Percentiles rank a stretch among this genome's conserved stretches.
phyloP scores from a whole-genome alignment of 2,797 vertebrate species.

The Tapera naevia region DNA sequence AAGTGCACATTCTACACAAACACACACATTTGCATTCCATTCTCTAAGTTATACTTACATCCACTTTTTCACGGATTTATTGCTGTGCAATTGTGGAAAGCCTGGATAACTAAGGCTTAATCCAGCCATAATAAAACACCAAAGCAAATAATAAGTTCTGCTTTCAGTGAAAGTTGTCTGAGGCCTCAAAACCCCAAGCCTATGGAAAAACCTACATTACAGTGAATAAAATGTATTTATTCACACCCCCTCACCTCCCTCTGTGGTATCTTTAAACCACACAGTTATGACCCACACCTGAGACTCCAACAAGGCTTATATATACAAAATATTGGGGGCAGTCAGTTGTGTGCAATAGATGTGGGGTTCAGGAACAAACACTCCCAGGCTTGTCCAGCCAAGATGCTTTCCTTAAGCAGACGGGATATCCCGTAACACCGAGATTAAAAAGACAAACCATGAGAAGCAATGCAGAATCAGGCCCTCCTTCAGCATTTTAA shows the following conservation, averaged over 20 bases:
- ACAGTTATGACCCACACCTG: not conserved
- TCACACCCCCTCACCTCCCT: not conserved
- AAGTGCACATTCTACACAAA: not conserved
- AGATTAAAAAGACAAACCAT: not conserved
- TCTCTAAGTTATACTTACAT: not conserved
- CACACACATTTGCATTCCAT: not conserved
- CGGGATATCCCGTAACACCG: too few relatives aligned
- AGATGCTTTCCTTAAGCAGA: not conserved
- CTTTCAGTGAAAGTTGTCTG: not conserved
- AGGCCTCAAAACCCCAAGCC: not conserved
- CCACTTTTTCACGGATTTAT: not conserved
- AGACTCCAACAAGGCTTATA: not conserved
- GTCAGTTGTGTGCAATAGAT: not conserved
- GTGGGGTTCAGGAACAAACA: not conserved
- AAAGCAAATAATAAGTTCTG: not conserved
- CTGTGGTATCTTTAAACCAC: not conserved
- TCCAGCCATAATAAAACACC: not conserved
- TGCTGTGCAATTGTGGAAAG: not conserved
- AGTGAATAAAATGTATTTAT: not conserved
- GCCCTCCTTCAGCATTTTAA: not conserved
- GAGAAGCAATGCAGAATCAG: not conserved
- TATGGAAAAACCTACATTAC: not conserved
- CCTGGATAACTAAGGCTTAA: not conserved
- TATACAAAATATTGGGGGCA: not conserved
- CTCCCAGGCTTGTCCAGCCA: not conserved